Conservation (phyloP, 2,888 invertebrate species). For the Sarcophaga caerulescens region DNA sequence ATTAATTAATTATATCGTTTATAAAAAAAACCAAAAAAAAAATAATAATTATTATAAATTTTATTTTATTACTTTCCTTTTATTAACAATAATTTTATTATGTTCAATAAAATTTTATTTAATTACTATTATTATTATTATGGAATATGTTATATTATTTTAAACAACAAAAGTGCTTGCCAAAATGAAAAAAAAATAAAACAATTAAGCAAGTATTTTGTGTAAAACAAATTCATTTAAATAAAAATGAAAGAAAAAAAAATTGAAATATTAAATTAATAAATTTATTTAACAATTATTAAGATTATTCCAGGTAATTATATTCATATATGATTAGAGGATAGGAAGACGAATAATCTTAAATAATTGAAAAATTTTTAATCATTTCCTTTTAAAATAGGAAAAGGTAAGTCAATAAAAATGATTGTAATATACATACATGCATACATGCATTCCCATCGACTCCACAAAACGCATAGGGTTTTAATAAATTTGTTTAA, state of each 20-base stretch:
- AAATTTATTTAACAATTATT: neutral
- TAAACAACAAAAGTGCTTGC: slow-evolving; percentile 57
- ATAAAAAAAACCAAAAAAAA: slow-evolving; percentile 7
- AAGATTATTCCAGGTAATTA: neutral
- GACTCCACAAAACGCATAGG: too few species aligned
- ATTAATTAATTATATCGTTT: slow-evolving; percentile 40
- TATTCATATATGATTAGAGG: too few species aligned
- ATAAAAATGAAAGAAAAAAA: slow-evolving; percentile 49
- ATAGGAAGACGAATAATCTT: too few species aligned
- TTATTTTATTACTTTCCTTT: slow-evolving; percentile 53
- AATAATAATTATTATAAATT: slow-evolving; percentile 46
- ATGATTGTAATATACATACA: too few species aligned
- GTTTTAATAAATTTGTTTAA: too few species aligned
- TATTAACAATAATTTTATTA: slow-evolving; percentile 39
- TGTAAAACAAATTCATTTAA: slow-evolving; percentile 52
- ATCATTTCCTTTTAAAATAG: too few species aligned
- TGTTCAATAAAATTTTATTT: slow-evolving; percentile 46
- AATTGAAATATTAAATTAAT: slow-evolving; percentile 46
- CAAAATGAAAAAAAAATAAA: slow-evolving; percentile 47
- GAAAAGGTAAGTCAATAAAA: too few species aligned
- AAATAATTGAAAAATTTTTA: too few species aligned
- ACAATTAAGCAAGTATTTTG: slow-evolving; percentile 59
- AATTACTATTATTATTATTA: slow-evolving; percentile 48
- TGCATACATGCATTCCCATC: too few species aligned
- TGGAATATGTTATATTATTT: neutral